These are phyloP conservation scores for Cyanistes caeruleus DNA, from an alignment of 2,113 vertebrate genomes.

Conservation along the genomic window DNA sequence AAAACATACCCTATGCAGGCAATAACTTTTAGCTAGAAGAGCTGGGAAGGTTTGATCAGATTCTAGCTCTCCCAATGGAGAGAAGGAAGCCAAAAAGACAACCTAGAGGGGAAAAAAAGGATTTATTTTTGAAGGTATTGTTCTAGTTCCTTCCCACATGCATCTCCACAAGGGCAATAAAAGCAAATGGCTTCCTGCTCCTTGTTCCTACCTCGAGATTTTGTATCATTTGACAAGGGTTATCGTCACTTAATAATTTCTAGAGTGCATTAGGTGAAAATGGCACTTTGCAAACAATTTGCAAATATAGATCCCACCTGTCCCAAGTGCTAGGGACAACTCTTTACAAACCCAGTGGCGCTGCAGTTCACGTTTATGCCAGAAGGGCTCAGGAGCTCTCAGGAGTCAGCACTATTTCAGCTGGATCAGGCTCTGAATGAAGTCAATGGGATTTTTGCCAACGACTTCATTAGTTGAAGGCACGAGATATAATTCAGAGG, in stretches of 20 bases:
- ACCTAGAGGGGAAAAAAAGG: rapidly evolving
- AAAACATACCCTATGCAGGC: neutral
- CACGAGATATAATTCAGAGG: neutral
- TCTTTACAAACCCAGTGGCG: neutral
- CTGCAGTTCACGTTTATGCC: neutral
- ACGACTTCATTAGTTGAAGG: neutral
- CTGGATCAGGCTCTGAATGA: neutral
- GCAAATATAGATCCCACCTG: neutral
- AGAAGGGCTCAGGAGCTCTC: neutral
- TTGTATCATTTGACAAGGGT: neutral
- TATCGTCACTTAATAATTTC: neutral
- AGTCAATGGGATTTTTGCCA: constrained; percentile 42
- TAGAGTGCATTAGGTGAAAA: neutral
- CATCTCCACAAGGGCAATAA: neutral
- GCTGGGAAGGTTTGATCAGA: neutral
- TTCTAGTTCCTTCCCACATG: neutral
- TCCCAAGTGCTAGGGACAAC: neutral
- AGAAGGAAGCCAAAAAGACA: neutral
- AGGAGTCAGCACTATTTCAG: neutral
- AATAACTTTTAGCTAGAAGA: neutral
- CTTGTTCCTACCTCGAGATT: neutral
- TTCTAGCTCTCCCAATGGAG: neutral
- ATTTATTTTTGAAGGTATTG: neutral
- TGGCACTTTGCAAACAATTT: neutral
- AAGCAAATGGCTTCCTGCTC: neutral